Conservation (phyloP, 2,888 invertebrate species). For the Uloborus plumipes region DNA sequence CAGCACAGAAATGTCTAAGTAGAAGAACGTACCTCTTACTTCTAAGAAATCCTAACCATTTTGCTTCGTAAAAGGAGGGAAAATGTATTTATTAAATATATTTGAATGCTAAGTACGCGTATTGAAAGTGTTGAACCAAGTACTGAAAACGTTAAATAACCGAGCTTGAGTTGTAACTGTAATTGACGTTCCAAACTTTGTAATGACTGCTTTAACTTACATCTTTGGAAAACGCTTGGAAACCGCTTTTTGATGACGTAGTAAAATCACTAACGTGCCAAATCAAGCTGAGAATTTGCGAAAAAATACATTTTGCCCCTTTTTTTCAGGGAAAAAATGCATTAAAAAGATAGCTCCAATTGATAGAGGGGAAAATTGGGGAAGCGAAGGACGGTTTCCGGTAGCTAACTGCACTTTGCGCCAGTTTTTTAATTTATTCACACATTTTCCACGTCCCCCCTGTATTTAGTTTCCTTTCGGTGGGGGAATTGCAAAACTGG, state of each 20-base stretch:
- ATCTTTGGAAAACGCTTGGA: no score
- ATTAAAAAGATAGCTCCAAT: conserved; percentile 41
- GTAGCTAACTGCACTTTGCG: conserved; percentile 52
- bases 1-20: no score
- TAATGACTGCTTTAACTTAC: no score
- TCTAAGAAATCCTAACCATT: no score
- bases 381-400: conserved; percentile 51
- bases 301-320: not conserved
- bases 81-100: no score
- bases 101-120: no score
- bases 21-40: no score
- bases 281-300: conserved; percentile 15
- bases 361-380: conserved; percentile 35
- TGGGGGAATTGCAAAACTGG: conserved; percentile 25
- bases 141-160: no score
- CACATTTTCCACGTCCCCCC: not conserved
- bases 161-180: no score
- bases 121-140: no score
- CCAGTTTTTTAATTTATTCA: conserved; percentile 58
- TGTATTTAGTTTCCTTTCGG: conserved; percentile 13
- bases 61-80: no score
- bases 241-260: not conserved
- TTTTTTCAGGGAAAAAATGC: conserved; percentile 23
- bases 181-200: no score
- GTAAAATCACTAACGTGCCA: not conserved